Evolutionary conservation across 1,140 invertebrate species (phyloP), one percentile per base, ranked within the genome.

Genomic region (Drosophila tristis): DNA sequence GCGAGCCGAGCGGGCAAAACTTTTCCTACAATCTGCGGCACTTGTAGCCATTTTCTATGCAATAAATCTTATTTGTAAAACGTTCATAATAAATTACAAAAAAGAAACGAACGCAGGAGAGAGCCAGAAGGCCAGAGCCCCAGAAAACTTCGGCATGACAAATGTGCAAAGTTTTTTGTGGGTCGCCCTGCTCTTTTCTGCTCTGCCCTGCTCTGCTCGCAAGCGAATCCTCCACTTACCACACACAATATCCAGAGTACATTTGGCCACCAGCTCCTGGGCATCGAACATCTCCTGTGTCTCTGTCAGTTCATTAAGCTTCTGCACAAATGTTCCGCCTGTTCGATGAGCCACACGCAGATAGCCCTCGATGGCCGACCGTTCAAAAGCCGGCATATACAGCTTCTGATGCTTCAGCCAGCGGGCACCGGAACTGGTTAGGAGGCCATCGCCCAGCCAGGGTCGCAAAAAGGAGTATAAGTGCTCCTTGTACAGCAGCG

Each of bases 211-310:
- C 8, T 3, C 31, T 31, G 29, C 8, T 31, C 31, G 31, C 8
- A 31, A 31, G 8, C 31, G 31, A 31, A 39, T 39, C 6, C 25
- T 23, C 7, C 50, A 75, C 80, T 66, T 54, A 90, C 84, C 85
- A 26, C 84, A 89, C 23, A 92, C 96, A 47, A 96, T 94, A 89
- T 96, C 96, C 55, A 97, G 90, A 4, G 96, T 94, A 90, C 95
- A 96, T 26, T 94, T 92, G 5, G 94, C 94, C 9, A 96, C 91
- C 70, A 93, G 92, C 2, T 93, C 93, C 74, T 95, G 91, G 54
- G 91, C 86, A 54, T 92, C 90, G 51, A 92, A 78, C 16, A 66
- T 47, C 55, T 78, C 60, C 63, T 63, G 44, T 5, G 63, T 56
- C 0, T 72, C 51, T 44, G 90, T 72, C 48, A 77, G 55, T 11